These are phyloP conservation scores for Falco novaeseelandiae DNA, from an alignment of 2,797 vertebrate genomes.

Conservation along the genomic window DNA sequence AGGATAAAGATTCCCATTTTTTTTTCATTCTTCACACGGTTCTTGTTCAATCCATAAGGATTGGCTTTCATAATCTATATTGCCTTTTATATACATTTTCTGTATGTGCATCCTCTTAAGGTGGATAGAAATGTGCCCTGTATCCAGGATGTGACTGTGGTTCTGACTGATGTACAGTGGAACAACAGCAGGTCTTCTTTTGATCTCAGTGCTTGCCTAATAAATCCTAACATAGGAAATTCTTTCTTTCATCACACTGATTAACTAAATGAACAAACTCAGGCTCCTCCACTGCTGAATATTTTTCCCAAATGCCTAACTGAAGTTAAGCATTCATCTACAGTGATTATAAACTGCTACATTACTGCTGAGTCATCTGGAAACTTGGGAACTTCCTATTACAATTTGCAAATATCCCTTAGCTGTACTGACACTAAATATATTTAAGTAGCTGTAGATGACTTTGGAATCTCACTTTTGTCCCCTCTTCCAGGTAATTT, in stretches of 20 bases:
- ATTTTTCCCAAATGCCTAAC: neutral
- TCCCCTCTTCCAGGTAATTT: neutral
- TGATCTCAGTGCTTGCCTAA: neutral
- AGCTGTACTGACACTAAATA: neutral
- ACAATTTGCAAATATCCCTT: neutral
- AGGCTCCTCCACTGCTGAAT: neutral
- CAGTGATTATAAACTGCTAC: neutral
- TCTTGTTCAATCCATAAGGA: neutral
- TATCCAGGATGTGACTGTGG: rapidly evolving
- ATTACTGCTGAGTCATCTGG: neutral
- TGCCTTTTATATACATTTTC: neutral
- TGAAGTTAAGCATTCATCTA: neutral
- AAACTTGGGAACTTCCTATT: neutral
- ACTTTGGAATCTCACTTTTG: neutral
- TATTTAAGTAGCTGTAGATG: neutral
- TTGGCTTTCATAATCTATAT: neutral
- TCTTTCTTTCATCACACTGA: neutral
- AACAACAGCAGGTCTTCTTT: neutral
- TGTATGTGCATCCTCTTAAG: neutral
- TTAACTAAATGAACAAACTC: neutral
- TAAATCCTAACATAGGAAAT: neutral
- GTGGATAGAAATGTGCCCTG: neutral
- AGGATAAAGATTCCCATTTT: neutral
- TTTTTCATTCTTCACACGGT: neutral
- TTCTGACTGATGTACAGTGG: rapidly evolving